Evolutionary conservation across 2,113 vertebrate genomes (phyloP), one percentile per base, ranked within the genome.

Genomic region (Phrynosoma blainvillii): DNA sequence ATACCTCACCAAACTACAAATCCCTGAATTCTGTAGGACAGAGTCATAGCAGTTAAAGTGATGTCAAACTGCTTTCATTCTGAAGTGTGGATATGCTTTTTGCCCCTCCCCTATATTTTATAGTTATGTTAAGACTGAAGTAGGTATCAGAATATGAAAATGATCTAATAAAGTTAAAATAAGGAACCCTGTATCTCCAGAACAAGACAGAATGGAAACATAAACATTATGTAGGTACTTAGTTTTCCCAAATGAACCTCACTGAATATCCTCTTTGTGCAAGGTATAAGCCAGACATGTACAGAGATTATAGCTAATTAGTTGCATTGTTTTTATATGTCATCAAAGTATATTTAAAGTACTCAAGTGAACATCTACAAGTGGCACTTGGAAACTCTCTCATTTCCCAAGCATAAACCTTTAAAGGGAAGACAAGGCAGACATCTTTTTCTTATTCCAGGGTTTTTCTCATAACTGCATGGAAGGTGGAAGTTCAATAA

Each of bases 251-350:
- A 70, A 84, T 83, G 81, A 88, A 83, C 32, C 62, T 87, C 18
- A 16, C 2, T 81, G 36, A 62, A 74, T 62, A 74, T 81, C 79
- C 32, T 88, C 74, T 70, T 83, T 88, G 73, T 83, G 16, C 25
- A 47, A 77, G 42, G 27, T 78, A 21, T 77, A 83, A 84, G 9
- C 73, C 80, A 78, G 42, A 36, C 30, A 68, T 77, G 42, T 54
- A 84, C n/a, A 56, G 73, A 83, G n/a, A 88, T 83, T 73, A 83
- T 78, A 54, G 74, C 47, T 84, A 88, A 88, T 84, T 88, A 88
- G 74, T n/a, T 78, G 87, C 54, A 83, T 88, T 88, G 80, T 83
- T 88, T 88, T 78, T 42, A 76, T 27, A 42, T 88, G 62, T 83
- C 81, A 56, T 77, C 18, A 32, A 78, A 78, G 42, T 84, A 78